Evolutionary conservation across 2,113 vertebrate genomes (phyloP).

Genomic region (Pygathrix nemaeus): DNA sequence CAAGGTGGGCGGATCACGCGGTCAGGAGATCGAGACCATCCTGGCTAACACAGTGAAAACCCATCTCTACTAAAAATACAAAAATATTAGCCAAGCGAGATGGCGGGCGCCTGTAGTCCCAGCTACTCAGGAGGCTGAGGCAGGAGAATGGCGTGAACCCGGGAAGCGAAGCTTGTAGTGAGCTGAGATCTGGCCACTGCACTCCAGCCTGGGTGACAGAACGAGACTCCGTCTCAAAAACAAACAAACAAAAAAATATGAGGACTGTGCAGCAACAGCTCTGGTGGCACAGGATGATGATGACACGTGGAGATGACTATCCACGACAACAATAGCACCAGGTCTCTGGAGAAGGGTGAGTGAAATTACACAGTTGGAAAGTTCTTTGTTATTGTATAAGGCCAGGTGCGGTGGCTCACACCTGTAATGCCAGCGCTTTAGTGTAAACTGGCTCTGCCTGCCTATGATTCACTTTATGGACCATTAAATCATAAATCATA

Average conservation of each 20-base stretch:
- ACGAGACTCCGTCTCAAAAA: no score
- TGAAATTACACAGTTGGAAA: background rate
- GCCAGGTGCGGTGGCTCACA: no score
- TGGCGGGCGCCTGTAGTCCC: no score
- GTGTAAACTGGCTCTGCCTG: background rate
- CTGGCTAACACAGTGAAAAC: no score
- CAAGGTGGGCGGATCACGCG: rapidly evolving
- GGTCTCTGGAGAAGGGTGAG: background rate
- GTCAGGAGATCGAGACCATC: no score
- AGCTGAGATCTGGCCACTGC: no score
- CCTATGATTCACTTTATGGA: background rate
- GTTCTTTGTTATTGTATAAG: background rate
- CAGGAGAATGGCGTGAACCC: no score
- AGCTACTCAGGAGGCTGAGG: no score
- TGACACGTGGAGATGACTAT: rapidly evolving
- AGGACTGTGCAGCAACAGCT: background rate
- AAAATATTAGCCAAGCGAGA: no score
- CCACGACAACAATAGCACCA: background rate
- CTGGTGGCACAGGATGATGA: background rate
- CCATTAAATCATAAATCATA: background rate
- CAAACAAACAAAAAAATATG: background rate
- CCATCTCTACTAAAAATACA: no score
- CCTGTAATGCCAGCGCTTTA: background rate
- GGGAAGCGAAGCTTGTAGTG: no score
- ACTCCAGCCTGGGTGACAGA: no score